Evolutionary conservation across 2,888 invertebrate species (phyloP), one percentile per base, ranked within the genome.

Genomic region (Fragum sueziense): DNA sequence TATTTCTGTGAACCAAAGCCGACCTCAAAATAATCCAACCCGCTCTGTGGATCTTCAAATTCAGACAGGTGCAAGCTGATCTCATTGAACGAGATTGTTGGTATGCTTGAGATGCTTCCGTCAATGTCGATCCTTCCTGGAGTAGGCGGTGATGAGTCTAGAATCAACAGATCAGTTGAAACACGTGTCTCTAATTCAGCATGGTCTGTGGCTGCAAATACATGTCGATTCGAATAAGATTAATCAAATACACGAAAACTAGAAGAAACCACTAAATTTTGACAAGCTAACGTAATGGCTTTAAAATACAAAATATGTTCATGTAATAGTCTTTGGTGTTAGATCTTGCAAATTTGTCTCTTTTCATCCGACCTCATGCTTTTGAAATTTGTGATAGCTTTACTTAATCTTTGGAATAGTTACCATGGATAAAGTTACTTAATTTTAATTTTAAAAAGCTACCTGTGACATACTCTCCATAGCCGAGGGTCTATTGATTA

Each of bases 121-220:
- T 59, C 25, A 20, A 70, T n/a, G 1, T 52, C n/a, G 2, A 69
- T 14, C 4, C 20, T 7, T 0, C 86, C 86, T 14, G 70, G 22
- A 14, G 54, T 33, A 11, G 86, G 86, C 7, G 59, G 71, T 2
- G 65, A 68, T 17, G 67, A 67, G 57, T 86, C 86, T 17, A 84
- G 29, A 9, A 81, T n/a, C 31, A 86, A 71, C 7, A 77, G 79
- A 57, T 84, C 84, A 14, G 84, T 80, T 6, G 61, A 68, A 0
- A 82, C 25, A 17, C 67, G 54, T 1, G 81, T 80, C 17, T 76
- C 73, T 6, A 82, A 62, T 11, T 81, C 84, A n/a, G 80, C 75
- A 3, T 37, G 57, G 20, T 70, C 70, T 27, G 70, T 57, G 1
- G 59, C 70, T 70, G 27, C 2, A 34, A 83, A 54, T 22, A 51